These are phyloP conservation scores for Todus mexicanus DNA, from an alignment of 2,797 vertebrate species.

Conservation along the genomic window DNA sequence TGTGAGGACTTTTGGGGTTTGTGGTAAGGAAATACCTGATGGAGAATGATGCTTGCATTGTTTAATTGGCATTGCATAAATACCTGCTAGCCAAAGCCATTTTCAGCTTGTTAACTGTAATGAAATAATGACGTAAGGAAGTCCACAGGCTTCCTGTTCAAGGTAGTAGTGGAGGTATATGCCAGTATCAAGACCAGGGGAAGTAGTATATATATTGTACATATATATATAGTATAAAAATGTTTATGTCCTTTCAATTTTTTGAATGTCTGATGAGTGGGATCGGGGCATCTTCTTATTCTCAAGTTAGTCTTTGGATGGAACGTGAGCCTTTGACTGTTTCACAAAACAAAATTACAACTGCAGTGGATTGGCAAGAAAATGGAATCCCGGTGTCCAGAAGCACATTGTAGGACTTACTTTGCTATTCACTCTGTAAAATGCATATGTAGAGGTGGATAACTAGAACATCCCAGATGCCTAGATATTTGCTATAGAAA, in stretches of 20 bases:
- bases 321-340: not conserved
- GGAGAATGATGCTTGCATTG: not conserved
- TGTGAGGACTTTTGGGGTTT: not conserved
- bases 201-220: too few species aligned
- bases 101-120: not conserved
- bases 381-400: not conserved
- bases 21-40: not conserved
- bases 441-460: not conserved
- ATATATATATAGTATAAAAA: not conserved
- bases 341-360: not conserved
- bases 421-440: not conserved
- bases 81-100: not conserved
- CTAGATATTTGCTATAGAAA: not conserved
- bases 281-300: not conserved
- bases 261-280: not conserved
- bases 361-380: not conserved
- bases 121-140: not conserved
- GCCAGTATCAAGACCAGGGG: not conserved
- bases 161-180: not conserved
- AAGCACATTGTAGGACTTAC: not conserved
- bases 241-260: not conserved
- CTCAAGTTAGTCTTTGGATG: not conserved
- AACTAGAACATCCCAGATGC: not conserved
- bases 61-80: not conserved
- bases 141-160: not conserved